Percentiles rank a stretch among this genome's conserved stretches.
phyloP scores from a whole-genome alignment of 2,113 vertebrate species.

The Malaclemys terrapin region DNA sequence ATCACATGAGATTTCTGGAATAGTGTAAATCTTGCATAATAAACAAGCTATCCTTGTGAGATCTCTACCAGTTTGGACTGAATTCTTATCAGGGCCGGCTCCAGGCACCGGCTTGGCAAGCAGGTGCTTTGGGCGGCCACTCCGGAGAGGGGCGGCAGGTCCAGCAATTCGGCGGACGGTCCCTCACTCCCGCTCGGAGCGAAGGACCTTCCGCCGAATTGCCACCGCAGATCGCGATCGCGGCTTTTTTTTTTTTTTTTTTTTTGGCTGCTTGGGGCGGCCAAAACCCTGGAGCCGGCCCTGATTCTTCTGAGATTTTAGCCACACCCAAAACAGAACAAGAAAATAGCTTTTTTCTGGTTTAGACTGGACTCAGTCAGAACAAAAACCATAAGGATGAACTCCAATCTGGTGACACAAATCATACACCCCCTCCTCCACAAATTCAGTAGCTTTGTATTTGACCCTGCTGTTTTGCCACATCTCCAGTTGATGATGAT shows the following conservation, averaged over 20 bases:
- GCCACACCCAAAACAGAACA: not conserved
- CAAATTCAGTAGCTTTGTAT: not conserved
- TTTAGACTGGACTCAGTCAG: not conserved
- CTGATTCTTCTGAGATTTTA: not conserved
- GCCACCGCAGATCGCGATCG: too few relatives aligned
- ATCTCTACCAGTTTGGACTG: rapidly evolving
- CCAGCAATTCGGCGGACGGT: too few relatives aligned
- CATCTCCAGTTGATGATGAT: rapidly evolving
- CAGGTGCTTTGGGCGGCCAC: too few relatives aligned
- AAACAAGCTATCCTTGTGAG: not conserved
- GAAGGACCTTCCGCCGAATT: too few relatives aligned
- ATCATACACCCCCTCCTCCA: too few relatives aligned
- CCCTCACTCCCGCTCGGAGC: too few relatives aligned
- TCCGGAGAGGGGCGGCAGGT: too few relatives aligned
- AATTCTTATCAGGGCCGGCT: not conserved
- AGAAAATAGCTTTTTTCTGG: not conserved
- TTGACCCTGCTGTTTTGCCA: not conserved
- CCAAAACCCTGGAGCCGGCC: too few relatives aligned
- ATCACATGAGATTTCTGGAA: not conserved
- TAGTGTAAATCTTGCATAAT: not conserved
- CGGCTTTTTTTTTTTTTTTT: too few relatives aligned
- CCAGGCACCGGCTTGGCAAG: too few relatives aligned
- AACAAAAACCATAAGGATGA: not conserved
- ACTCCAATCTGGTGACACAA: not conserved
- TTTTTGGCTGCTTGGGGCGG: too few relatives aligned